Base-by-base conservation (phyloP, 1,140 invertebrate species). In the Galleria mellonella region DNA sequence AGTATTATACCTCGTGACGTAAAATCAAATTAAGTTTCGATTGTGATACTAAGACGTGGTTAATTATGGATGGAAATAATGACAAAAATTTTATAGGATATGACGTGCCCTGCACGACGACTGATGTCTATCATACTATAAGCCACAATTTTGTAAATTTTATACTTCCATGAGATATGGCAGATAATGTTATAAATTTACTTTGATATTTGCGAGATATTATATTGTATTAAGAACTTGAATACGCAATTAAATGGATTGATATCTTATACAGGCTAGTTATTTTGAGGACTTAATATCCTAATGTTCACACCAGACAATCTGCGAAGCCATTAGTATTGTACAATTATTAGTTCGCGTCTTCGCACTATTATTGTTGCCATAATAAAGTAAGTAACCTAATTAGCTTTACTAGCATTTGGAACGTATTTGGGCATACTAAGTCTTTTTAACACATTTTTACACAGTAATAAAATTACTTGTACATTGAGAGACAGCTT, bases 311-410 rank as follows among this genome's bases (percentile, higher is more conserved):
- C 23, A 11, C 14, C 47, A 32, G 29, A 48, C 11, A 41, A 46
- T 28, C 28, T 44, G 30, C 44, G 30, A 49, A 60, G 56, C 60
- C 63, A 62, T 60, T 44, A 29, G 48, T 54, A 38, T 30, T 55
- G 65, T 72, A 69, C 62, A 72, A 72, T 62, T 52, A 50, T 27
- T 53, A 50, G 52, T 57, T 56, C 54, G 53, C 49, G 50, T 49
- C 40, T 57, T 60, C 43, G 51, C 53, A 47, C 55, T 54, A 48
- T 23, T 23, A 3, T 43, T 59, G 55, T 62, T 70, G 70, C 70
- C 70, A 73, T 73, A 67, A 67, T 73, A 73, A 61, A 48, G 28
- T 72, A 69, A 54, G 47, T 57, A 45, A 51, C 41, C 41, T 61
- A 61, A 41, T 42, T 58, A 54, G 40, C 43, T 48, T 50, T 47